Evolutionary conservation across 2,888 invertebrate species (phyloP), one percentile per base, ranked within the genome.

Genomic region (Platycheirus albimanus): DNA sequence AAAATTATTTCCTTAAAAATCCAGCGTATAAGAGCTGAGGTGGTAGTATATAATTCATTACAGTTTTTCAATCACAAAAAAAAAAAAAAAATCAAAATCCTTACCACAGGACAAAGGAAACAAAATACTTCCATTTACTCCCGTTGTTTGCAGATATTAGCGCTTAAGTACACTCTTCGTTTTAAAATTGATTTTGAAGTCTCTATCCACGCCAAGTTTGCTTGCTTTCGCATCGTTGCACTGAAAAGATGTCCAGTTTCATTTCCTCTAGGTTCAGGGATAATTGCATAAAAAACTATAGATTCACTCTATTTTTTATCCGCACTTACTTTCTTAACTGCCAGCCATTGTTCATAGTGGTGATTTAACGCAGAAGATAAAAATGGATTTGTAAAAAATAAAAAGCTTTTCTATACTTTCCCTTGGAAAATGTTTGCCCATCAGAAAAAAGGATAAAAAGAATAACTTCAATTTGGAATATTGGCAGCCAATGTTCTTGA

Each of bases 211-310:
- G 56, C 69, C 76, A 54, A 54, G 63, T 61, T 19, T 33, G 51
- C 54, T 63, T 47, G 52, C 30, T 47, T 41, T 33, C 56, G 56
- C 41, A 64, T 47, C 64, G 58, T 75, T 75, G 67, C 75, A 67
- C 61, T 61, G 33, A 17, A 30, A 54, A 61, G 52, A 36, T 41
- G 49, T 51, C 67, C 74, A 63, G 41, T 11, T 47, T 13, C 49
- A 13, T n/a, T 19, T 45, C 3, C 7, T 19, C 15, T 4, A 3
- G 63, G 56, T 47, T 47, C 10, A 70, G 20, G 58, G 58, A 58
- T 58, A 49, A 36, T 49, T 69, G 56, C 67, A 67, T 67, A 33
- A 54, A 33, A 38, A 61, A 17, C 19, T 47, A 54, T 54, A 8
- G 64, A 54, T 45, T 52, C 13, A 8, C 7, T 7, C 3, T 13